Evolutionary conservation across 1,140 invertebrate species (phyloP).

Genomic region (Vanessa atalanta): DNA sequence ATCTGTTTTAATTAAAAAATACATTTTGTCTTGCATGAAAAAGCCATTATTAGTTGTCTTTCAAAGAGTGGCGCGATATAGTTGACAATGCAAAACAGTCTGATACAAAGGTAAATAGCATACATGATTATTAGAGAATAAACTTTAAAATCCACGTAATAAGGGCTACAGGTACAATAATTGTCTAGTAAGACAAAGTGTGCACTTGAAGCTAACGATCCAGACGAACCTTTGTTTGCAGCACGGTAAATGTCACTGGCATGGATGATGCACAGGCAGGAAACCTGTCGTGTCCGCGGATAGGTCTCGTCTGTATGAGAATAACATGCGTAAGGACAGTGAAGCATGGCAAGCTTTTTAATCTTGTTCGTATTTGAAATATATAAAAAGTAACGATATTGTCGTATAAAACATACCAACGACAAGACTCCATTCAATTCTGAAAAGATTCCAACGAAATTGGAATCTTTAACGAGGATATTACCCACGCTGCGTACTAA

Average conservation of each 20-base stretch:
- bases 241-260: constrained; percentile 22
- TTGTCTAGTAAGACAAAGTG: constrained; percentile 8
- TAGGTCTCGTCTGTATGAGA: not conserved
- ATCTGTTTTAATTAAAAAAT: not conserved
- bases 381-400: not conserved
- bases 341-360: not conserved
- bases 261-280: constrained; percentile 18
- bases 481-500: constrained; percentile 23
- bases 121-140: constrained; percentile 8
- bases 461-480: constrained; percentile 34
- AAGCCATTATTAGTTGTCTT: constrained; percentile 3
- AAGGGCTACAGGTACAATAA: constrained; percentile 7
- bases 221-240: constrained; percentile 32
- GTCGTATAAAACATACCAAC: not conserved
- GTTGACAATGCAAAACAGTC: constrained; percentile 21
- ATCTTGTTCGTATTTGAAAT: not conserved
- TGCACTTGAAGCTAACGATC: constrained; percentile 27
- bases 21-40: constrained; percentile 3
- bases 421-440: constrained; percentile 27
- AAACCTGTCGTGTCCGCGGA: constrained; percentile 2
- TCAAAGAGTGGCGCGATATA: constrained; percentile 2
- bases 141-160: constrained; percentile 8
- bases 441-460: constrained; percentile 33
- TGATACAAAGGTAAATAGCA: constrained; percentile 6
- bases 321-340: not conserved